These are phyloP conservation scores for Hetaerina americana DNA, from an alignment of 1,140 invertebrate species.

Conservation along the genomic window DNA sequence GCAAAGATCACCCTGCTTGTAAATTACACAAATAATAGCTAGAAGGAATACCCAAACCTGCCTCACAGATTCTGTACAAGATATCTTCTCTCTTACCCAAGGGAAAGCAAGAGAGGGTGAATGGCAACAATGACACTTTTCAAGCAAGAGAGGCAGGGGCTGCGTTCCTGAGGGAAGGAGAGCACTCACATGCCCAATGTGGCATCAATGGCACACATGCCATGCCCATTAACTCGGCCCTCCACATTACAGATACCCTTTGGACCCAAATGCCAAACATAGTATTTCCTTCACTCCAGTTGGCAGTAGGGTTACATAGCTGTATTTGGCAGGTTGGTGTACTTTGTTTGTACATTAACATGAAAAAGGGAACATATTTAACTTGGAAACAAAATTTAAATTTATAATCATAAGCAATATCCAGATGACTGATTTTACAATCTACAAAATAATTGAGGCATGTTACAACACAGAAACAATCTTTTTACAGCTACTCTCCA, in stretches of 20 bases:
- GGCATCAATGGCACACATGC: no score
- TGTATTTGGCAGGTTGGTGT: not conserved
- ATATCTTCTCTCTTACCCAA: not conserved
- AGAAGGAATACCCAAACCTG: not conserved
- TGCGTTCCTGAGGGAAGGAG: no score
- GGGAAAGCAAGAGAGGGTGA: not conserved
- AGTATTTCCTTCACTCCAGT: no score
- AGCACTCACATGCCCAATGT: no score
- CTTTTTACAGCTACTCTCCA: not conserved
- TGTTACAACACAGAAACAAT: not conserved
- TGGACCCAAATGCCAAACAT: no score
- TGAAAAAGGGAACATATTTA: not conserved
- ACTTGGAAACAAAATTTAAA: not conserved
- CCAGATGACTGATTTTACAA: not conserved
- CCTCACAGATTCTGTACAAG: not conserved
- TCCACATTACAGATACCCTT: no score
- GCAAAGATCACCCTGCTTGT: not conserved
- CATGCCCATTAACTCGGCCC: no score
- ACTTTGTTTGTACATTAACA: not conserved
- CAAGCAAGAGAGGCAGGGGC: no score
- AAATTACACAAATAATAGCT: not conserved
- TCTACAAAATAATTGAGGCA: not conserved
- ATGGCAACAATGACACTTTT: no score
- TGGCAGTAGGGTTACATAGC: no score
- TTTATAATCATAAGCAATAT: not conserved